A percentile compares a stretch with the other conserved stretches of the same genome.
Evolutionary conservation across 1,140 invertebrate species (phyloP).

Genomic region (Triops cancriformis): DNA sequence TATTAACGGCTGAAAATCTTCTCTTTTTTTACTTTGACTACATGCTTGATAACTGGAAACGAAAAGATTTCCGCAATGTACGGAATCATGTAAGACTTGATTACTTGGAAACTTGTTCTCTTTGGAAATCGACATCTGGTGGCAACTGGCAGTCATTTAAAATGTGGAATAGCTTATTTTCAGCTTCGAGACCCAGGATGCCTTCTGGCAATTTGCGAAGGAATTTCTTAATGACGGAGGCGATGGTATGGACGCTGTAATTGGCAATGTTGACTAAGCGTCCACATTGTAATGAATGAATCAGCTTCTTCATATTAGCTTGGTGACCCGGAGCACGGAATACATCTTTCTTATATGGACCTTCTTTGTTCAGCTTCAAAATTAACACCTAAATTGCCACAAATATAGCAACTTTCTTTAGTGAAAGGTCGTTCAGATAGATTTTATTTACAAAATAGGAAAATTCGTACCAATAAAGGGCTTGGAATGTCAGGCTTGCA

Average conservation of each 20-base stretch:
- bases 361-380: slow-evolving; percentile 89
- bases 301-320: slow-evolving; percentile 90
- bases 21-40: too few species aligned
- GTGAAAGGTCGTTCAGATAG: neutral
- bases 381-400: slow-evolving; percentile 64
- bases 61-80: too few species aligned
- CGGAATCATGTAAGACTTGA: too few species aligned
- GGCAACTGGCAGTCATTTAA: neutral
- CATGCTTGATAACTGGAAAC: too few species aligned
- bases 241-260: slow-evolving; percentile 96
- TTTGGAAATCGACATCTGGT: neutral
- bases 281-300: slow-evolving; percentile 88
- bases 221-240: slow-evolving; percentile 95
- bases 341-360: slow-evolving; percentile 81
- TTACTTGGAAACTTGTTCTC: slow-evolving; percentile 6
- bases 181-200: slow-evolving; percentile 81
- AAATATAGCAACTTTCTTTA: neutral
- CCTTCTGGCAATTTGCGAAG: slow-evolving; percentile 94
- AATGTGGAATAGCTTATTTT: slow-evolving; percentile 80
- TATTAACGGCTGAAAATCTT: too few species aligned
- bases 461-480: slow-evolving; percentile 64
- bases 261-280: slow-evolving; percentile 94
- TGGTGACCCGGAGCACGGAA: slow-evolving; percentile 90
- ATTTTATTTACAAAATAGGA: slow-evolving; percentile 22
- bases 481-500: slow-evolving; percentile 89